Evolutionary conservation across 2,888 invertebrate species (phyloP).

Genomic region (Calameuta filiformis): DNA sequence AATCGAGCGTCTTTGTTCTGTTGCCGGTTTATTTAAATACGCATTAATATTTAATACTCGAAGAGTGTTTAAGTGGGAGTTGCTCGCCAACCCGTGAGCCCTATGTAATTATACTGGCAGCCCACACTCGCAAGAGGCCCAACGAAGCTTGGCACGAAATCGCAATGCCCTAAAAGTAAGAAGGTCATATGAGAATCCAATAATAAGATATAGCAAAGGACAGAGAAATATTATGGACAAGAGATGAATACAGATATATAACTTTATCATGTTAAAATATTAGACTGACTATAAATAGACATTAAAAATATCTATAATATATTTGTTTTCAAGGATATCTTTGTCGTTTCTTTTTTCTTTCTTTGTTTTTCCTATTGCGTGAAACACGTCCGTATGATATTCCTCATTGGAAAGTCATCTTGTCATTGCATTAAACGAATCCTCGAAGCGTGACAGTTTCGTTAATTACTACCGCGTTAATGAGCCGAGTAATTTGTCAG

Average conservation of each 20-base stretch:
- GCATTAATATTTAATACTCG: slow-evolving; percentile 61
- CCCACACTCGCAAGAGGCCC: slow-evolving; percentile 40
- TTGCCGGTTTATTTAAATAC: slow-evolving; percentile 57
- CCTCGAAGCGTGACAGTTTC: neutral
- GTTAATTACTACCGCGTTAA: neutral
- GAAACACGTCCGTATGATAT: neutral
- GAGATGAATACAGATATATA: neutral
- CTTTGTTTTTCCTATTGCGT: neutral
- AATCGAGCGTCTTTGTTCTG: slow-evolving; percentile 39
- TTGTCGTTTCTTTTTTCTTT: neutral
- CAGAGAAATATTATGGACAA: neutral
- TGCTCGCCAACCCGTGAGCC: slow-evolving; percentile 45
- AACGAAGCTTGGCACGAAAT: slow-evolving; percentile 32
- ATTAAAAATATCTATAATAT: too few species aligned
- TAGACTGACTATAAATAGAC: neutral
- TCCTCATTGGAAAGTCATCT: neutral
- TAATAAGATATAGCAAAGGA: neutral
- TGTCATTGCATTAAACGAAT: neutral
- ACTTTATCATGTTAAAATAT: neutral
- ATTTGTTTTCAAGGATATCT: neutral
- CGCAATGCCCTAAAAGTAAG: slow-evolving; percentile 28
- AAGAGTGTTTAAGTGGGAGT: slow-evolving; percentile 59
- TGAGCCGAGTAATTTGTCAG: neutral
- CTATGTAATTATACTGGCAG: slow-evolving; percentile 55
- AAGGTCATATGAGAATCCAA: slow-evolving; percentile 4